Percentiles rank a stretch among this genome's conserved stretches.
Conservation (phyloP, 2,113 vertebrate genomes). For the Atractosteus spatula region DNA sequence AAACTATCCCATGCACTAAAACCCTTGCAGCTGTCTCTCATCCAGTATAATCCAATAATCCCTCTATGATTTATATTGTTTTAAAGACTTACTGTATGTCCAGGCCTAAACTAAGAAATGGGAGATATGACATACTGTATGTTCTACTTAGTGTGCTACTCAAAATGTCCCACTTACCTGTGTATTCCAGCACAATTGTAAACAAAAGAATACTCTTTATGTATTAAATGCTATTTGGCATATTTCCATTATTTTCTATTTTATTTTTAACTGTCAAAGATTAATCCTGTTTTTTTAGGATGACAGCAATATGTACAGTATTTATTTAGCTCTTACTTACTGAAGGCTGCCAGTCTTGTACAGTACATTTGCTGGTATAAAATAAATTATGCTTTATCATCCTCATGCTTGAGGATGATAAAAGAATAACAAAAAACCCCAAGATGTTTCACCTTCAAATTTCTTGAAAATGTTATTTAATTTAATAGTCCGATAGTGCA, state of each 20-base stretch:
- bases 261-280: not conserved
- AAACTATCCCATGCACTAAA: no score
- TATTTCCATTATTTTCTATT: not conserved
- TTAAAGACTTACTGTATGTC: not conserved
- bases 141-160: no score
- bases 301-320: not conserved
- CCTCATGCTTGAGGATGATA: not conserved
- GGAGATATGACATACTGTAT: no score
- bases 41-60: no score
- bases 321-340: no score
- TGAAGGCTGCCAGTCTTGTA: no score
- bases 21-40: no score
- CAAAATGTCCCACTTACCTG: no score
- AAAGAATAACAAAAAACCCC: not conserved
- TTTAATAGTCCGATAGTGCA: conserved; percentile 13
- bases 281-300: not conserved
- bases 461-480: not conserved
- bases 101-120: not conserved
- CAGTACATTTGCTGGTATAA: not conserved
- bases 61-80: no score
- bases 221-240: no score
- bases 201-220: no score
- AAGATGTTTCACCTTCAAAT: not conserved
- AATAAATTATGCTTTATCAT: not conserved
- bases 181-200: no score